These are phyloP conservation scores for Falco cherrug DNA, from an alignment of 2,797 vertebrate genomes.

Conservation along the genomic window DNA sequence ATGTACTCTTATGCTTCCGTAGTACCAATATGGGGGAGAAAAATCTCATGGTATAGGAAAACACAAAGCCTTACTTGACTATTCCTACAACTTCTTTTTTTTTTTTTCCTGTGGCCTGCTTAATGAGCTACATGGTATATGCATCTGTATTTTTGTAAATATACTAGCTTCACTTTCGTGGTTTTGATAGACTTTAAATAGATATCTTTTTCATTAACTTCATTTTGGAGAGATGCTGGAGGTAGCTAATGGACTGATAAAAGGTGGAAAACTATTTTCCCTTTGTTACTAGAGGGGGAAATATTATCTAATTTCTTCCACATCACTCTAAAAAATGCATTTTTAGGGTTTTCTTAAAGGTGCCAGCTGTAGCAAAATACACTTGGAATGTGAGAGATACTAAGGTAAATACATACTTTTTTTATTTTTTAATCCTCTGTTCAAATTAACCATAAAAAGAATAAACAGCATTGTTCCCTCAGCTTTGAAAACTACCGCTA, in stretches of 20 bases:
- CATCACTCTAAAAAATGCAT: background rate
- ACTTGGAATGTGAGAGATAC: background rate
- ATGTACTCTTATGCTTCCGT: background rate
- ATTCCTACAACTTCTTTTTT: background rate
- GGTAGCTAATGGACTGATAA: background rate
- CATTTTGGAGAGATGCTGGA: background rate
- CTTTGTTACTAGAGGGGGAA: background rate
- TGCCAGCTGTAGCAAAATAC: background rate
- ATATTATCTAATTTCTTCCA: background rate
- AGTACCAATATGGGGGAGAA: background rate
- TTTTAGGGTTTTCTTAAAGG: background rate
- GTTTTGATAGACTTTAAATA: background rate
- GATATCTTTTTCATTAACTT: background rate
- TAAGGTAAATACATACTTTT: background rate
- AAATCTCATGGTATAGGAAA: background rate
- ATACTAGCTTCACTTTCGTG: background rate
- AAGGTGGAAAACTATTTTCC: background rate
- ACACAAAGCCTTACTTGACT: background rate
- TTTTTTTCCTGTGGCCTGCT: background rate
- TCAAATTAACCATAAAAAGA: background rate
- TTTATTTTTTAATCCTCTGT: background rate
- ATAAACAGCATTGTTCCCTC: background rate
- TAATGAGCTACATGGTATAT: background rate
- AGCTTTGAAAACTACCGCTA: conserved; percentile 11
- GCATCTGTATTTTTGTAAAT: background rate